Conservation (phyloP, 2,797 vertebrate species). For the Mormyrus proboscirostris region DNA sequence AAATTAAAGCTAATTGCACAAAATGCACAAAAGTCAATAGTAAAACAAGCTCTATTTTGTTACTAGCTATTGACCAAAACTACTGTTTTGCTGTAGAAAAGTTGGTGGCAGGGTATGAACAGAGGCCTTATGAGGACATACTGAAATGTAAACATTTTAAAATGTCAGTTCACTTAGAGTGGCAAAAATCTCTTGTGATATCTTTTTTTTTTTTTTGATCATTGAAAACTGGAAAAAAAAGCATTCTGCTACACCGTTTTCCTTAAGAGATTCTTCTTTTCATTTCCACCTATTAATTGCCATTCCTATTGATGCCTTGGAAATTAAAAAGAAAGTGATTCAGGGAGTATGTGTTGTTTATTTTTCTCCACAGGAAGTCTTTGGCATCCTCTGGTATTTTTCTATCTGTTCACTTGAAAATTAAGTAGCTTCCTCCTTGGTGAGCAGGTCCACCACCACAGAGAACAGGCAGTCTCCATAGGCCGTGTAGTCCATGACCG, state of each 20-base stretch:
- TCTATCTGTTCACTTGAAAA: not conserved
- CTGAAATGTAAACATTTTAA: constrained; percentile 6
- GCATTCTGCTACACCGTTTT: not conserved
- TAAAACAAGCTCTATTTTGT: constrained; percentile 35
- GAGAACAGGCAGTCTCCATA: constrained; percentile 17
- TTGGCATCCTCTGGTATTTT: not conserved
- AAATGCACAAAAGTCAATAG: constrained; percentile 41
- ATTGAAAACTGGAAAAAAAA: not conserved
- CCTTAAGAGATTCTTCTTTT: constrained; percentile 20
- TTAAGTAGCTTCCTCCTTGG: not conserved
- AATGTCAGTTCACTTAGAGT: not conserved
- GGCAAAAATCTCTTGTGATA: not conserved
- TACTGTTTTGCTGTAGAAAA: constrained; percentile 36
- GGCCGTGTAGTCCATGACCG: constrained; percentile 20
- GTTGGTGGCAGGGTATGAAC: not conserved
- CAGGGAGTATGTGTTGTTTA: constrained; percentile 26
- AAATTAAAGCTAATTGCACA: constrained; percentile 17
- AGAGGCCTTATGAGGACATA: constrained; percentile 15
- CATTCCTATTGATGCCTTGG: constrained; percentile 42
- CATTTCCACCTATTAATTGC: constrained; percentile 23
- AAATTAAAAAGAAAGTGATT: constrained; percentile 43
- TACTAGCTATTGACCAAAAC: constrained; percentile 53
- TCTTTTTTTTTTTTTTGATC: constrained; percentile 19
- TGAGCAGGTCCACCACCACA: constrained; percentile 22
- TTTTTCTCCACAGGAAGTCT: not conserved